phyloP scores from a whole-genome alignment of 2,797 vertebrate genomes.

The Podarcis siculus region DNA sequence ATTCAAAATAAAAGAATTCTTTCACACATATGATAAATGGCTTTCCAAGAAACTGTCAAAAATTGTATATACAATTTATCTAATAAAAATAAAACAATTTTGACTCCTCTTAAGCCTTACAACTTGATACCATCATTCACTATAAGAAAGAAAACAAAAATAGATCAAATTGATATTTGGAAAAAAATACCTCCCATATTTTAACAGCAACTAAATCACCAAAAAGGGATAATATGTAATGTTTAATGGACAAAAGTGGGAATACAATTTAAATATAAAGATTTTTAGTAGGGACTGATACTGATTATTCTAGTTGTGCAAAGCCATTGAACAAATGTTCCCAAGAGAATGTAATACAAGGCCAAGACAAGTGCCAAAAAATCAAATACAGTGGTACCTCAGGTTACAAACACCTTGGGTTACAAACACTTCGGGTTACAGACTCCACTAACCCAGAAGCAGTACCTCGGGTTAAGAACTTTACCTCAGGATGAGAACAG shows the following conservation, averaged over 20 bases:
- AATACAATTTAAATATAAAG: conserved; percentile 29
- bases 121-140: conserved; percentile 21
- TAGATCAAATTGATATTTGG: neutral
- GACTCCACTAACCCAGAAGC: no score
- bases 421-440: no score
- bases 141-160: conserved; percentile 31
- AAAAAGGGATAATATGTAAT: neutral
- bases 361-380: neutral
- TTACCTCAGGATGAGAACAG: no score
- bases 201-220: neutral
- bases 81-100: conserved; percentile 30
- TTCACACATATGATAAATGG: conserved; percentile 36
- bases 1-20: conserved; percentile 23
- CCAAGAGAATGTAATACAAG: conserved; percentile 9
- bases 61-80: conserved; percentile 10
- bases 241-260: conserved; percentile 13
- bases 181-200: conserved; percentile 27
- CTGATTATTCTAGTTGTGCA: conserved; percentile 15
- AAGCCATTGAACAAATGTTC: conserved; percentile 20
- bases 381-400: neutral
- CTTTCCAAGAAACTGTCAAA: conserved; percentile 32
- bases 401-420: no score
- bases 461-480: no score
- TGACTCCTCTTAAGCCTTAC: conserved; percentile 25
- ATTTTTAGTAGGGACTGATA: conserved; percentile 19